Evolutionary conservation across 1,140 invertebrate genomes (phyloP).

Genomic region (Leptinotarsa texana): DNA sequence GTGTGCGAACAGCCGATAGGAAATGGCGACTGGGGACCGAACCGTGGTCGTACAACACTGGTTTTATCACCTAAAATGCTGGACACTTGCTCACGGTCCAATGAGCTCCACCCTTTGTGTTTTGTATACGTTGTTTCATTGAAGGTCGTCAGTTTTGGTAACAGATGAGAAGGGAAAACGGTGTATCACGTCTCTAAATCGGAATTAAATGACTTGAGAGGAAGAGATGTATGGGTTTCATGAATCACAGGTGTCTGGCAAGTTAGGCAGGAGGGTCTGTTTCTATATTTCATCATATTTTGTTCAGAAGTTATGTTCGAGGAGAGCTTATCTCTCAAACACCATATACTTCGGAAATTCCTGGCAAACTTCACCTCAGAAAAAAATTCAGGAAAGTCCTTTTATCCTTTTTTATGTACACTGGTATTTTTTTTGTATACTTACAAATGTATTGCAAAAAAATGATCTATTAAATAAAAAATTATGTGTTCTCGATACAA

Average conservation of each 20-base stretch:
- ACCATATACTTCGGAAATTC: too few species aligned
- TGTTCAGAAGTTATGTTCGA: too few species aligned
- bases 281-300: too few species aligned
- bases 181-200: not conserved
- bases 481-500: too few species aligned
- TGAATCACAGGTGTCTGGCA: not conserved
- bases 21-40: not conserved
- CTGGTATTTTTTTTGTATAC: too few species aligned
- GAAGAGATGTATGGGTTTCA: slow-evolving; percentile 2
- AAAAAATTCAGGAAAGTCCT: too few species aligned
- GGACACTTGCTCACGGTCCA: slow-evolving; percentile 18
- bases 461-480: too few species aligned
- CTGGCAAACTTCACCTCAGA: too few species aligned
- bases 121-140: slow-evolving; percentile 16
- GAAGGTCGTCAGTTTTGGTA: slow-evolving; percentile 9
- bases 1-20: slow-evolving; percentile 13
- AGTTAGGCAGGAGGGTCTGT: not conserved
- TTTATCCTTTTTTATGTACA: too few species aligned
- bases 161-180: not conserved
- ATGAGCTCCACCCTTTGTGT: slow-evolving; percentile 7
- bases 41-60: slow-evolving; percentile 7
- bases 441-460: too few species aligned
- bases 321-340: too few species aligned
- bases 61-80: slow-evolving; percentile 20
- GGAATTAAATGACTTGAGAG: slow-evolving; percentile 1